Evolutionary conservation across 2,888 invertebrate species (phyloP), one percentile per base, ranked within the genome.

Genomic region (Poecilus cupreus): DNA sequence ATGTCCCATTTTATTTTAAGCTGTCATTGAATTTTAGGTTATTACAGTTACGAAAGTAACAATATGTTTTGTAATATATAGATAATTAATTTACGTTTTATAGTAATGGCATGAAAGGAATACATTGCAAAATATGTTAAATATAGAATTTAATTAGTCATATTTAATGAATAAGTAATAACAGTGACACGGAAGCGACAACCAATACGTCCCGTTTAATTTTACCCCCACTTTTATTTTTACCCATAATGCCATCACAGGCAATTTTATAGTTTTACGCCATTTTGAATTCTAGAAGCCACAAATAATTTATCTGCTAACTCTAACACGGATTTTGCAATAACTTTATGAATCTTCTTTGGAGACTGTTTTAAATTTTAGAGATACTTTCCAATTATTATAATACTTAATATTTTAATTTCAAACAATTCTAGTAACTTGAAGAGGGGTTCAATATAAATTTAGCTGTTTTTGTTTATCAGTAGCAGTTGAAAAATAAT

Each of bases 91-190:
- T 5, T 54, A 54, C 54, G 32, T 32, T 32, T 32, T 32, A 32
- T 8, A 32, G 5, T 5, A 32, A 32, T 32, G 32, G 32, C 32
- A 10, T 54, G 49, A 18, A 49, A 57, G 6, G 22, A 22, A 57
- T 57, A 32, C n/a, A 60, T 60, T 60, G 60, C 60, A 32, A 54
- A 54, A 54, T 54, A 54, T 60, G 24, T 60, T 60, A 60, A 60
- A 13, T 60, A 60, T 60, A 60, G 32, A 60, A 24, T 26, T 20
- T 60, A 60, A 24, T 46, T 46, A 13, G 46, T 46, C 20, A 32
- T 32, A 68, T 37, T n/a, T 68, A 68, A 68, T 68, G 26, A 32
- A 13, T 60, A 60, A 54, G 22, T 60, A 43, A 43, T 43, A 43
- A n/a, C 6, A 6, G 32, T 43, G 43, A 68, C 64, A 68, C 64